Conservation (phyloP, 2,888 invertebrate genomes). For the Polietes domitor region DNA sequence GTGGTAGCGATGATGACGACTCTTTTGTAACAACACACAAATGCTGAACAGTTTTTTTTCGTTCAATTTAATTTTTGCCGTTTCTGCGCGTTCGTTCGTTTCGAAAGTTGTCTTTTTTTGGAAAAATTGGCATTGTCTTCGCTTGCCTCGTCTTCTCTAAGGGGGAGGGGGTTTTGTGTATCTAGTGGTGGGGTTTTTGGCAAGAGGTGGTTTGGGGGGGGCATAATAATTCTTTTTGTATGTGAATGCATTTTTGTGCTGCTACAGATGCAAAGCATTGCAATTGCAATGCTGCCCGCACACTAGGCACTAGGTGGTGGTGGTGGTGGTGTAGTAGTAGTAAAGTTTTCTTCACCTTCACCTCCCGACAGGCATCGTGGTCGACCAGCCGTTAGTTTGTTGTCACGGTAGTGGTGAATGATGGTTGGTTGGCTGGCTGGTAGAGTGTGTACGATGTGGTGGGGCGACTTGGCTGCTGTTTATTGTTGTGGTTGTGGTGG, state of each 20-base stretch:
- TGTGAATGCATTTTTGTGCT: not conserved
- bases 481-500: constrained; percentile 14
- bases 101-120: not conserved
- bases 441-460: constrained; percentile 15
- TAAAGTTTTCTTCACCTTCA: not conserved
- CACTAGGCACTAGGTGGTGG: not conserved
- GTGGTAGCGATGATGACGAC: not conserved
- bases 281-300: not conserved
- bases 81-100: not conserved
- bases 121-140: not conserved
- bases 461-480: constrained; percentile 47
- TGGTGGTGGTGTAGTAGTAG: not conserved
- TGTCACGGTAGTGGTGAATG: not conserved
- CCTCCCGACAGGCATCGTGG: not conserved
- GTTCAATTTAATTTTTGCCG: not conserved
- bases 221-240: constrained; percentile 6
- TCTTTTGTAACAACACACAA: not conserved
- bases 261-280: not conserved
- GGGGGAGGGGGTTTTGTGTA: not conserved
- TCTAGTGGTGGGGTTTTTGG: not conserved
- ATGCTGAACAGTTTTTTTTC: not conserved
- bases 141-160: not conserved
- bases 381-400: not conserved
- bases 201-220: not conserved
- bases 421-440: not conserved